Percentiles rank a stretch among this genome's conserved stretches.
These are phyloP conservation scores for Platycheirus albimanus DNA, from an alignment of 2,888 invertebrate genomes.

Conservation along the genomic window DNA sequence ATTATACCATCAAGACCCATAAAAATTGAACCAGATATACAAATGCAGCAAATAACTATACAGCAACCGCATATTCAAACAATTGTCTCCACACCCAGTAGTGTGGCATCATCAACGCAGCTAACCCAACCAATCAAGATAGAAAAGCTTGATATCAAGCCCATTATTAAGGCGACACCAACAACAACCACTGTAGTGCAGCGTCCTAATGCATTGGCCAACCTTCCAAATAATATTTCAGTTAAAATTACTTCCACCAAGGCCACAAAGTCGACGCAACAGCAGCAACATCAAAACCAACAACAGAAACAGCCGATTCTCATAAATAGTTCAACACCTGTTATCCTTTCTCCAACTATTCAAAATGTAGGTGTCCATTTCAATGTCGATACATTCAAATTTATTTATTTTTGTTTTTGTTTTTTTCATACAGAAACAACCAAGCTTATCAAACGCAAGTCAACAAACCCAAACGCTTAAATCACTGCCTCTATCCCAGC, in stretches of 20 bases:
- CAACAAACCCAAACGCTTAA: conserved; percentile 79
- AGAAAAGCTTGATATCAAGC: conserved; percentile 81
- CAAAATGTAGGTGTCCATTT: conserved; percentile 78
- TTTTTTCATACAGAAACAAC: conserved; percentile 62
- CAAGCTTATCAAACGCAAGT: conserved; percentile 70
- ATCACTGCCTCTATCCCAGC: conserved; percentile 80
- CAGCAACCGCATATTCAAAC: conserved; percentile 77
- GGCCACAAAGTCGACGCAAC: conserved; percentile 76
- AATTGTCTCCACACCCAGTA: conserved; percentile 62
- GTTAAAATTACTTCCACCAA: conserved; percentile 81
- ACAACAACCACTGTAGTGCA: conserved; percentile 75
- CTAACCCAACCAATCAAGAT: conserved; percentile 78
- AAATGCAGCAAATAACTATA: conserved; percentile 76
- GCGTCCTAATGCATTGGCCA: conserved; percentile 79
- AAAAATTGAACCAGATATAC: conserved; percentile 78
- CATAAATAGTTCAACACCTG: conserved; percentile 81
- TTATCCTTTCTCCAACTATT: conserved; percentile 78
- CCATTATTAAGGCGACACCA: conserved; percentile 76
- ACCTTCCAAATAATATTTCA: conserved; percentile 81
- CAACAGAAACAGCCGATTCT: conserved; percentile 77
- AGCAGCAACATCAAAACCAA: conserved; percentile 75
- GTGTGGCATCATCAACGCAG: conserved; percentile 33
- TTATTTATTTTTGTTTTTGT: neutral
- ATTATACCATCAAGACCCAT: conserved; percentile 79
- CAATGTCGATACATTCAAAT: no score